These are phyloP conservation scores for Leptinotarsa texana DNA, from an alignment of 1,140 invertebrate species.

Conservation along the genomic window DNA sequence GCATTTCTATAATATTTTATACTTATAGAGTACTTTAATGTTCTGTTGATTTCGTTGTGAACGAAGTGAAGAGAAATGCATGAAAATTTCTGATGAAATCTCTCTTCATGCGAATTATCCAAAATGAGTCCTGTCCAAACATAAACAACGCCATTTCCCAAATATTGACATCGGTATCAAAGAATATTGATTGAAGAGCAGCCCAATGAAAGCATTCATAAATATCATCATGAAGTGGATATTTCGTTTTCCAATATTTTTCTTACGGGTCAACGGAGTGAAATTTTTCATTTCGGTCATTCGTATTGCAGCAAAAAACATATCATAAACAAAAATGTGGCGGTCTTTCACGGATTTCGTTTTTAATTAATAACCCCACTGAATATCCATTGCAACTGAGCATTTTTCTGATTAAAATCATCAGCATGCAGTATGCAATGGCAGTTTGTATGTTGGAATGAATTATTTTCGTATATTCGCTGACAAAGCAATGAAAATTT, in stretches of 20 bases:
- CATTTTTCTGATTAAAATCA: background rate
- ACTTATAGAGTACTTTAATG: too few relatives aligned
- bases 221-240: background rate
- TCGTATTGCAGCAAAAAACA: background rate
- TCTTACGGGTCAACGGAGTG: background rate
- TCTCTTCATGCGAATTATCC: too few relatives aligned
- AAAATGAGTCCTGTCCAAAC: too few relatives aligned
- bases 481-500: background rate
- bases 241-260: background rate
- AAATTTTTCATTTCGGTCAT: background rate
- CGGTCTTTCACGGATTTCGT: background rate
- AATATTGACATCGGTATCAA: too few relatives aligned
- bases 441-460: background rate
- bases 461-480: slow-evolving; percentile 6
- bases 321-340: slow-evolving; percentile 1
- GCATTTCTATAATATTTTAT: too few relatives aligned
- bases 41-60: too few relatives aligned
- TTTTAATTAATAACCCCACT: slow-evolving; percentile 3
- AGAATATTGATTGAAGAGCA: too few relatives aligned
- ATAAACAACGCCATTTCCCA: too few relatives aligned
- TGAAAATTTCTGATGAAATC: too few relatives aligned
- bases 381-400: slow-evolving; percentile 5
- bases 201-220: too few relatives aligned
- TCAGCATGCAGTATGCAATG: background rate
- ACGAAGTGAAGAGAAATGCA: too few relatives aligned